These are phyloP conservation scores for Aphidius gifuensis DNA, from an alignment of 1,140 invertebrate genomes.

Conservation along the genomic window DNA sequence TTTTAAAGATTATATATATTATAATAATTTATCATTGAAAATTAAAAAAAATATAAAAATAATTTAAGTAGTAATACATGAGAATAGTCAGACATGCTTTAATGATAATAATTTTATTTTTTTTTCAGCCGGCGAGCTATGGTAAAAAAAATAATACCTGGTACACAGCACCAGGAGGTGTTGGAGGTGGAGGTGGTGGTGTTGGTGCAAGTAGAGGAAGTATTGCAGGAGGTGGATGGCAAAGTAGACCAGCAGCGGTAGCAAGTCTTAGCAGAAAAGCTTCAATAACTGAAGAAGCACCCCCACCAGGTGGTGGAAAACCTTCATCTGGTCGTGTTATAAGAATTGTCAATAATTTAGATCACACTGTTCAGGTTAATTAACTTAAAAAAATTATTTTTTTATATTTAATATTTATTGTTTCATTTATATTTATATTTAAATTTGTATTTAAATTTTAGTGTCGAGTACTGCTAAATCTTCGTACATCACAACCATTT, in stretches of 20 bases:
- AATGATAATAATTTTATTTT: constrained; percentile 18
- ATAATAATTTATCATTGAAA: too few relatives aligned
- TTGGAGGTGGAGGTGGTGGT: constrained; percentile 53
- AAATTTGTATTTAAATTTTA: constrained; percentile 41
- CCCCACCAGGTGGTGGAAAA: constrained; percentile 66
- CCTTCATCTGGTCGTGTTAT: constrained; percentile 81
- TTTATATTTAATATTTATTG: neutral
- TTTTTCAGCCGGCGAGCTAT: constrained; percentile 72
- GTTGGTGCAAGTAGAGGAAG: constrained; percentile 46
- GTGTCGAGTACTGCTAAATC: constrained; percentile 86
- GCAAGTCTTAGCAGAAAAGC: constrained; percentile 64
- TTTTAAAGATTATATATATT: neutral
- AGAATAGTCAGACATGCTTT: neutral
- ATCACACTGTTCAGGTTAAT: constrained; percentile 82
- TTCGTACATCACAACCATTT: constrained; percentile 88
- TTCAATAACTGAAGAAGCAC: constrained; percentile 61
- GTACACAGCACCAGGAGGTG: constrained; percentile 65
- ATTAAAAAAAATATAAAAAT: too few relatives aligned
- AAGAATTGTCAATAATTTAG: constrained; percentile 86
- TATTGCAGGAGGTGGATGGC: constrained; percentile 58
- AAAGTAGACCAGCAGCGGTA: constrained; percentile 72
- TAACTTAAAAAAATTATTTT: neutral
- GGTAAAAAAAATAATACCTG: constrained; percentile 84
- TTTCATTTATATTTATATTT: constrained; percentile 22
- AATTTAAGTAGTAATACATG: too few relatives aligned